Conservation (phyloP, 2,797 vertebrate species). For the Tiaroga cobitis region DNA sequence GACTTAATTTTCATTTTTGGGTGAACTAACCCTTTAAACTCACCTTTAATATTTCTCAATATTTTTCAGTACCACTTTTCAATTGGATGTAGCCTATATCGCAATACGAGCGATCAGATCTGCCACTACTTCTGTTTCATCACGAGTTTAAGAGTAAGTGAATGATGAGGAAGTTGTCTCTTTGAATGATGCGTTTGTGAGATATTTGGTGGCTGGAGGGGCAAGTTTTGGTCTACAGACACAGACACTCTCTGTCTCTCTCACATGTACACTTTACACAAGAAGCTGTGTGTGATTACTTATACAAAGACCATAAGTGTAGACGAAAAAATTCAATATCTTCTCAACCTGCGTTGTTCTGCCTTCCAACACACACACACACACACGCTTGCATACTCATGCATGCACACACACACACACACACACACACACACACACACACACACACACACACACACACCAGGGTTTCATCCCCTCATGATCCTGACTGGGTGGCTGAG, state of each 20-base stretch:
- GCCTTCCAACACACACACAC: not conserved
- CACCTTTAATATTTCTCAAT: not conserved
- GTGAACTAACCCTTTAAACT: no score
- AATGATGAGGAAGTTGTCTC: not conserved
- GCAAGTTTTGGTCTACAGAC: not conserved
- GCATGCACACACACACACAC: not conserved
- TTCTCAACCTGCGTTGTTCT: not conserved
- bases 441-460: not conserved
- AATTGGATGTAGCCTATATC: not conserved
- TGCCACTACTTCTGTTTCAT: not conserved
- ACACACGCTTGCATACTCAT: no score
- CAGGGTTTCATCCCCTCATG: conserved; percentile 16
- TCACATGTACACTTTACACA: not conserved
- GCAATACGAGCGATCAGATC: not conserved
- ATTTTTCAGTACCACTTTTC: not conserved
- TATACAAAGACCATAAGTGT: not conserved
- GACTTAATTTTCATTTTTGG: no score
- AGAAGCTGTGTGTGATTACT: no score
- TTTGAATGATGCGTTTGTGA: not conserved
- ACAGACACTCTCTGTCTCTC: not conserved
- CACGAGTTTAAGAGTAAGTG: not conserved
- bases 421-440: not conserved
- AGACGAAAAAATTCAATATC: not conserved
- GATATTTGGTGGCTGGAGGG: no score
- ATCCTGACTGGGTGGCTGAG: conserved; percentile 41